Evolutionary conservation across 2,888 invertebrate species (phyloP).

Genomic region (Rhogogaster chlorosoma): DNA sequence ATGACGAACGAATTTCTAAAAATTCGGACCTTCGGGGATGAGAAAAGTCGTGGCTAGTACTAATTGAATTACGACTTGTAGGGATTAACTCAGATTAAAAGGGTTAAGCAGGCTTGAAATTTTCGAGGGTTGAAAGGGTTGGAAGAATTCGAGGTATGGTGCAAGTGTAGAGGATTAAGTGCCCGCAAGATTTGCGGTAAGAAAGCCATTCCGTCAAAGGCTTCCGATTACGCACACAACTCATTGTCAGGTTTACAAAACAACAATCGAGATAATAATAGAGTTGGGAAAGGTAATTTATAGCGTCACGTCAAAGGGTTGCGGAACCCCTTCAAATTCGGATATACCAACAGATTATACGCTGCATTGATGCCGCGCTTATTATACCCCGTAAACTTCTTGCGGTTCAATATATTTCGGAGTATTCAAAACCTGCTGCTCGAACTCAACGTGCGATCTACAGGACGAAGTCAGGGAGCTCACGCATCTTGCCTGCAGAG

Average conservation of each 20-base stretch:
- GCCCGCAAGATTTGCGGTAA: slow-evolving; percentile 35
- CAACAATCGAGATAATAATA: slow-evolving; percentile 37
- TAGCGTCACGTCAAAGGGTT: slow-evolving; percentile 56
- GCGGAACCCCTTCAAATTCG: slow-evolving; percentile 7
- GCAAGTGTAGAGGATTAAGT: slow-evolving; percentile 13
- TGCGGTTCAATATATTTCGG: slow-evolving; percentile 5
- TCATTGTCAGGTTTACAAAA: slow-evolving; percentile 37
- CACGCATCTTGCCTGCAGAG: neutral
- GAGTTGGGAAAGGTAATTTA: slow-evolving; percentile 40
- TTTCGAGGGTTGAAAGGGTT: slow-evolving; percentile 25
- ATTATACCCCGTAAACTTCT: slow-evolving; percentile 23
- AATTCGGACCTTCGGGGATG: neutral
- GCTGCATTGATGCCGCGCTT: neutral
- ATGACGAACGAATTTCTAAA: neutral
- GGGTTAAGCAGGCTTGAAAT: slow-evolving; percentile 35
- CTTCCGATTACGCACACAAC: slow-evolving; percentile 42
- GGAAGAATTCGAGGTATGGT: slow-evolving; percentile 12
- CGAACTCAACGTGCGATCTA: neutral
- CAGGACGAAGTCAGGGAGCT: neutral
- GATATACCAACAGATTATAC: slow-evolving; percentile 23
- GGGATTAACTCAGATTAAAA: slow-evolving; percentile 49
- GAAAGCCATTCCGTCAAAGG: slow-evolving; percentile 11
- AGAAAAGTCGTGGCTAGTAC: slow-evolving; percentile 1
- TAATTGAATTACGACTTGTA: slow-evolving; percentile 42
- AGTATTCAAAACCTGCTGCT: neutral